Evolutionary conservation across 2,797 vertebrate species (phyloP).

Genomic region (Stomatorhinus walkeri): DNA sequence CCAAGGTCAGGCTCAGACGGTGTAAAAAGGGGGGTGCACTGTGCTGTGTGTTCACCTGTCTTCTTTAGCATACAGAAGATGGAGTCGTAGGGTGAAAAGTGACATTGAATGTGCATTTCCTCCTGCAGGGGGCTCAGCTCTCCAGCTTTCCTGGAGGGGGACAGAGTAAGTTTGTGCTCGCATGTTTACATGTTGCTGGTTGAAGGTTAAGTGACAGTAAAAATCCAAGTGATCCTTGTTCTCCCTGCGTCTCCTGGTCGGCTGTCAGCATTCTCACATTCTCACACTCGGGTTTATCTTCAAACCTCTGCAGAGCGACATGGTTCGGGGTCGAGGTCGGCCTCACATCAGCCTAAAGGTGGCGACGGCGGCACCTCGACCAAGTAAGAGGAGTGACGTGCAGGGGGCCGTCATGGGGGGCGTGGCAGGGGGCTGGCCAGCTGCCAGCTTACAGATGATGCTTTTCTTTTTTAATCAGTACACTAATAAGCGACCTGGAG

Average conservation of each 20-base stretch:
- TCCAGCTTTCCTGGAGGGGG: conserved; percentile 70
- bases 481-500: conserved; percentile 91
- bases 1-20: conserved; percentile 75
- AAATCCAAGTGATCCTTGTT: neutral
- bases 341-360: conserved; percentile 82
- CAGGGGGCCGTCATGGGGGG: neutral
- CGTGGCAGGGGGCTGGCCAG: neutral
- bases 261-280: neutral
- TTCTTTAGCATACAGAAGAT: neutral
- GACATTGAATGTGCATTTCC: conserved; percentile 26
- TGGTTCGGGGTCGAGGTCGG: conserved; percentile 75
- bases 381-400: conserved; percentile 48
- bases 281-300: neutral
- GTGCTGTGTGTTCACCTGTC: neutral
- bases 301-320: conserved; percentile 70
- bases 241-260: neutral
- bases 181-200: neutral
- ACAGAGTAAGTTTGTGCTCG: conserved; percentile 74
- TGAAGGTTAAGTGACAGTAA: neutral
- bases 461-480: conserved; percentile 47
- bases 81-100: neutral
- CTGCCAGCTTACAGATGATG: neutral
- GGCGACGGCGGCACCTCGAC: conserved; percentile 58
- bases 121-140: conserved; percentile 74
- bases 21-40: neutral